Evolutionary conservation across 2,113 vertebrate species (phyloP).

Genomic region (Dromaius novaehollandiae): DNA sequence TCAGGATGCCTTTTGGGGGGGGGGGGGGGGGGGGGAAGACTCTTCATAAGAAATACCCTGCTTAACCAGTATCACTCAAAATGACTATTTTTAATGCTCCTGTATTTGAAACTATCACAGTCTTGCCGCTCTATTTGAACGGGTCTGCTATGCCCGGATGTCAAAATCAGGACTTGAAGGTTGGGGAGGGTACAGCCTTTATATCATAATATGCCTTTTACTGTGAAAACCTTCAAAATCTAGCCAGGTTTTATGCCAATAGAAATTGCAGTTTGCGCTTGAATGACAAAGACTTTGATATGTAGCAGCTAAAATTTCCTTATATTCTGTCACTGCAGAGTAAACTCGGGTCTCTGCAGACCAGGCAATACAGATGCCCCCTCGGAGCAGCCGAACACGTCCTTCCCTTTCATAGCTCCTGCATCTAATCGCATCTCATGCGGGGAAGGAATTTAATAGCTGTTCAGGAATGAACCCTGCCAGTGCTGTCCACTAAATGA

Average conservation of each 20-base stretch:
- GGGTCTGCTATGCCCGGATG: constrained; percentile 16
- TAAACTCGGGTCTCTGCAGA: not conserved
- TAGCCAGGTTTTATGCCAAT: constrained; percentile 38
- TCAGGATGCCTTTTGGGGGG: constrained; percentile 49
- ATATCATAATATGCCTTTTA: constrained; percentile 41
- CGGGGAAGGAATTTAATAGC: not conserved
- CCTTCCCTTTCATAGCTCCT: not conserved
- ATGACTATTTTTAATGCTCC: constrained; percentile 55
- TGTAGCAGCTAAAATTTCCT: constrained; percentile 61
- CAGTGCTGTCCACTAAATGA: not conserved
- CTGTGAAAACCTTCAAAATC: constrained; percentile 63
- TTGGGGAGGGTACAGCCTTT: constrained; percentile 41
- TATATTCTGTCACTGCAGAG: constrained; percentile 36
- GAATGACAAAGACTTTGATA: constrained; percentile 53
- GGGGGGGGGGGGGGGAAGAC: too few species aligned
- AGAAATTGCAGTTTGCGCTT: constrained; percentile 49
- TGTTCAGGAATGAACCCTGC: not conserved
- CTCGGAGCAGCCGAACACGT: accelerated
- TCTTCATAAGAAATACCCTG: constrained; percentile 14
- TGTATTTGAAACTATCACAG: not conserved
- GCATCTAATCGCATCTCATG: not conserved
- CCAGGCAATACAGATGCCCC: not conserved
- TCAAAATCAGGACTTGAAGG: constrained; percentile 37
- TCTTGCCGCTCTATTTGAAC: constrained; percentile 14
- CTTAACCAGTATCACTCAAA: constrained; percentile 56